Base-by-base conservation (phyloP, 35 echinoderm and acorn worm genomes). In the Lytechinus variegatus region DNA sequence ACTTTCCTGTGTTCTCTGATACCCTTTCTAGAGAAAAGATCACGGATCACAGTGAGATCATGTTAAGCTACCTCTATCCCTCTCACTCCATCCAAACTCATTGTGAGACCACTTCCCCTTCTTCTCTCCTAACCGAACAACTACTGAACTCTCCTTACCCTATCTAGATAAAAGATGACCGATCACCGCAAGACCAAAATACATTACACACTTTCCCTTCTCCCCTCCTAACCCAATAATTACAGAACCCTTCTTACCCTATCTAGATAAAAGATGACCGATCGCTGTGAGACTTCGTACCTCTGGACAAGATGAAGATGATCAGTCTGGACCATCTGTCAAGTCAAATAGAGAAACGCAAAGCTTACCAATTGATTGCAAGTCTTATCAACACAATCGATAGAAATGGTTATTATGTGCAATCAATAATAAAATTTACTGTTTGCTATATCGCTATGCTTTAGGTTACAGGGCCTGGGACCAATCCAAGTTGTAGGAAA, bases 241-340 rank as follows among this genome's bases (percentile, higher is more conserved):
- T 21, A 13, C 14, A 0, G 61, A 21, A 21, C 61, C 21, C 61
- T 71, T 19, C 96, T 94, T 91, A 97, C 96, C 55, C 93, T 92
- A 53, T 99, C 96, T 12, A 97, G 95, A 96, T 99, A 99, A 94
- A 99, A 96, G 27, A 97, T 96, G 5, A 99, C 98, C 0, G 98
- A 97, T 87, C 96, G 89, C 56, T 99, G 95, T 1, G 97, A 94
- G 8, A 96, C 66, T 79, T 99, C 98, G 96, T 89, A 97, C 52
- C 97, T 57, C 72, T 90, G 91, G 4, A 99, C 94, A 11, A 66
- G 88, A 87, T 95, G 89, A 55, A 58, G 66, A 53, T 94, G 94
- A 89, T 92, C 86, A 51, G 4, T 28, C 11, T 94, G 92, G 54
- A 97, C 88, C 97, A 54, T 95, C 94, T 87, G 52, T 19, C 28